Evolutionary conservation across 2,113 vertebrate genomes (phyloP).

Genomic region (Thalassoma bifasciatum): DNA sequence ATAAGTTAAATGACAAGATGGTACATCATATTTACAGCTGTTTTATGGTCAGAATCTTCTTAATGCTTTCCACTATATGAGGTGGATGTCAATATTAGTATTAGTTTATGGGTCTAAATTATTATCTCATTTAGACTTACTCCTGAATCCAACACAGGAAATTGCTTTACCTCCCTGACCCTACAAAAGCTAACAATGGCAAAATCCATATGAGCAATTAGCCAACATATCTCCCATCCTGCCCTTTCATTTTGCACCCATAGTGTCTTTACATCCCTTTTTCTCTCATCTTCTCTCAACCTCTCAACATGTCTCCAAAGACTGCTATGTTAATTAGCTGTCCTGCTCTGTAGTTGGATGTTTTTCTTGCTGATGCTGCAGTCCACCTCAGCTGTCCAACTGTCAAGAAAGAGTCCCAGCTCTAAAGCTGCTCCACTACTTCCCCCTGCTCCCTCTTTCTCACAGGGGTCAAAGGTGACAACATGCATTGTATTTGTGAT

Average conservation of each 20-base stretch:
- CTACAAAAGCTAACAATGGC: constrained; percentile 70
- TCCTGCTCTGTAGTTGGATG: constrained; percentile 21
- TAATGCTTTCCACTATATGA: constrained; percentile 57
- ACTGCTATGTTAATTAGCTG: constrained; percentile 46
- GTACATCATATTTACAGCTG: constrained; percentile 70
- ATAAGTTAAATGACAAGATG: constrained; percentile 50
- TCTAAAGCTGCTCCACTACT: background rate
- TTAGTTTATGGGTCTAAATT: constrained; percentile 70
- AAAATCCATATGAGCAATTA: constrained; percentile 78
- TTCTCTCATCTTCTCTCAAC: constrained; percentile 7
- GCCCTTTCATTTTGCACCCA: constrained; percentile 35
- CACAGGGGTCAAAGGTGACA: constrained; percentile 53
- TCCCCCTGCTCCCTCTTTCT: background rate
- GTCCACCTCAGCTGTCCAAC: constrained; percentile 31
- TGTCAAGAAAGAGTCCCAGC: constrained; percentile 23
- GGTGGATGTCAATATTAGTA: constrained; percentile 57
- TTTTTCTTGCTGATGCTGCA: constrained; percentile 40
- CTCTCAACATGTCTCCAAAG: constrained; percentile 23
- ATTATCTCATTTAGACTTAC: constrained; percentile 71
- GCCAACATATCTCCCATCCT: constrained; percentile 41
- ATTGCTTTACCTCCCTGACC: constrained; percentile 63
- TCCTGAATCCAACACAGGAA: constrained; percentile 60
- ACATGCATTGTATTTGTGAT: constrained; percentile 72
- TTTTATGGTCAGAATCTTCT: constrained; percentile 52
- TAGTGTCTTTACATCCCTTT: constrained; percentile 41